These are phyloP conservation scores for Octodon degus DNA, from an alignment of 2,113 vertebrate species.

Conservation along the genomic window DNA sequence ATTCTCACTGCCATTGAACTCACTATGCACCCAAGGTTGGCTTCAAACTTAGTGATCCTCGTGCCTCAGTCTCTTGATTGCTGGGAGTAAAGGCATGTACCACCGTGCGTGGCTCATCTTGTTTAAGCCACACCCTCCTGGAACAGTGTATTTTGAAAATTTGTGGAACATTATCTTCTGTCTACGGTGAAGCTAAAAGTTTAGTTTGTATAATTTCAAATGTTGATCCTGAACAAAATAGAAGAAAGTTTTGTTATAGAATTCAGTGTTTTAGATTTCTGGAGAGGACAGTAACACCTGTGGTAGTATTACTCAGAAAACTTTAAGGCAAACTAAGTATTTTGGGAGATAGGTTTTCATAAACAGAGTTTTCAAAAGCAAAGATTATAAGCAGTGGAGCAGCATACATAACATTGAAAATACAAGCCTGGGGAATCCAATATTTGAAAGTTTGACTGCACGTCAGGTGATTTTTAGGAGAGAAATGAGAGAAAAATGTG, in stretches of 20 bases:
- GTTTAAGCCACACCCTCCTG: background rate
- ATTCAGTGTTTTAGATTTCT: slow-evolving; percentile 14
- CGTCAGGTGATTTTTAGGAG: background rate
- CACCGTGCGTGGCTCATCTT: background rate
- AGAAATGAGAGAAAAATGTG: background rate
- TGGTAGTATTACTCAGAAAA: background rate
- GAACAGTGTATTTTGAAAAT: too few relatives aligned
- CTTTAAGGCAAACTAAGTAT: background rate
- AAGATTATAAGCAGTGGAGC: background rate
- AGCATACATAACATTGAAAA: background rate
- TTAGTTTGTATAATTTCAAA: background rate
- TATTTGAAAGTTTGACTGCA: background rate
- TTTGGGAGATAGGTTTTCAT: slow-evolving; percentile 35
- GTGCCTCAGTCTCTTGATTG: too few relatives aligned
- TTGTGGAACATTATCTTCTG: too few relatives aligned
- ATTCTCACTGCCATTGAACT: too few relatives aligned
- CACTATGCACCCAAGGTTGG: too few relatives aligned
- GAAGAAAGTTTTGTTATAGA: background rate
- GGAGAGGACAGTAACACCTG: background rate
- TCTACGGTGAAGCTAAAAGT: too few relatives aligned
- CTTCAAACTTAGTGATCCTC: too few relatives aligned
- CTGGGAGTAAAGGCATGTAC: too few relatives aligned
- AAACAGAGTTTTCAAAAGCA: background rate
- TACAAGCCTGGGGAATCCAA: background rate
- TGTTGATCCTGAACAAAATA: slow-evolving; percentile 42